A percentile compares a stretch with the other conserved stretches of the same genome.
These are phyloP conservation scores for Cryptotermes secundus DNA, from an alignment of 1,140 invertebrate species.

Conservation along the genomic window DNA sequence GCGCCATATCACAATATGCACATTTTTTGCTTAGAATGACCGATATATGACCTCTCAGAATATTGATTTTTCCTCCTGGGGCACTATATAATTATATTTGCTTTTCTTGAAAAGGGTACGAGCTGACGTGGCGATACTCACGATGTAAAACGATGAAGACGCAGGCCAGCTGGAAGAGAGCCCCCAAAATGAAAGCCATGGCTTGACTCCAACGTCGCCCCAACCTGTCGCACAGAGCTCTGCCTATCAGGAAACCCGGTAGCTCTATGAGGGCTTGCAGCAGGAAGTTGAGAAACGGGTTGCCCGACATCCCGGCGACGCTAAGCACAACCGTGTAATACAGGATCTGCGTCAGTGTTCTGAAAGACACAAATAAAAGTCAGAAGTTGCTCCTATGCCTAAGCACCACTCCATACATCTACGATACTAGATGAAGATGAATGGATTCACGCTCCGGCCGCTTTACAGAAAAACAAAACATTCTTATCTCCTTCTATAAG, in stretches of 20 bases:
- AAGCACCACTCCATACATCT: no score
- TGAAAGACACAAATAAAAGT: conserved; percentile 38
- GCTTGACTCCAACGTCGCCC: conserved; percentile 56
- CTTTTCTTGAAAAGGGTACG: no score
- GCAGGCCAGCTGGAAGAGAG: conserved; percentile 47
- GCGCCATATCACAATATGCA: no score
- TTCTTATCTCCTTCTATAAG: no score
- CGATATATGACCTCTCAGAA: no score
- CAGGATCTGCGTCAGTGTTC: conserved; percentile 57
- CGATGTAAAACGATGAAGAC: conserved; percentile 46
- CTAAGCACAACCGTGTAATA: conserved; percentile 63
- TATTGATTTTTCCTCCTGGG: no score
- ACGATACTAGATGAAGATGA: no score
- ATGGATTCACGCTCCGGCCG: no score
- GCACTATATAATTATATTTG: no score
- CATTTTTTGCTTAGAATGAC: no score
- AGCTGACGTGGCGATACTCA: conserved; percentile 40
- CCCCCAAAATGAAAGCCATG: conserved; percentile 47
- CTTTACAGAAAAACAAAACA: no score
- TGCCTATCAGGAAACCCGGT: conserved; percentile 54
- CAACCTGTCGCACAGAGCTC: conserved; percentile 49
- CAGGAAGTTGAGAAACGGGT: conserved; percentile 69
- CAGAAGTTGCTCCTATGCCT: no score
- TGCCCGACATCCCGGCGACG: conserved; percentile 61
- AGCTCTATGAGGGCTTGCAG: conserved; percentile 62